Conservation (phyloP, 2,113 vertebrate species). For the Chelonoidis abingdonii region DNA sequence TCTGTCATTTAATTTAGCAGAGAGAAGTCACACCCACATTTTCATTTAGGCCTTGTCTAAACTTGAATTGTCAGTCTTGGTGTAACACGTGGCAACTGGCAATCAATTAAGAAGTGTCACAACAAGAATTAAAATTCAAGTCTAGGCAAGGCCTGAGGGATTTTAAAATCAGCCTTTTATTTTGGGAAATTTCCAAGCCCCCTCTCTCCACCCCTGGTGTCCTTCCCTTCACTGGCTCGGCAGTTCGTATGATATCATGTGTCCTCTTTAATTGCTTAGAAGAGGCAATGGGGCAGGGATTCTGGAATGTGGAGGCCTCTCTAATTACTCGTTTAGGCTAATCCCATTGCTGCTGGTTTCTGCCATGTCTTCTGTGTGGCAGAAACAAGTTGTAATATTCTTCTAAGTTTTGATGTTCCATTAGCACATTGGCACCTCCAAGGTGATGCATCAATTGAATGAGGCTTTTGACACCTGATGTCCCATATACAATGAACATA, state of each 20-base stretch:
- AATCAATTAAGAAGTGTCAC: slow-evolving; percentile 1
- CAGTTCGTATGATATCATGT: background rate
- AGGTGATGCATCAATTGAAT: background rate
- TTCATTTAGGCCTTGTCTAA: background rate
- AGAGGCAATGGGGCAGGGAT: background rate
- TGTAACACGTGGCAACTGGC: background rate
- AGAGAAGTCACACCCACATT: background rate
- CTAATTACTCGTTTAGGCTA: background rate
- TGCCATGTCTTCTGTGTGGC: background rate
- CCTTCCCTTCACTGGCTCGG: background rate
- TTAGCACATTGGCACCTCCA: background rate
- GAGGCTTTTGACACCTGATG: too few species aligned
- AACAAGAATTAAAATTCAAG: background rate
- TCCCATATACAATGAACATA: background rate
- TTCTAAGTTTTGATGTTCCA: background rate
- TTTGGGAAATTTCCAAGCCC: background rate
- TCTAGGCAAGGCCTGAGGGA: background rate
- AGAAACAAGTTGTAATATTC: rapidly evolving
- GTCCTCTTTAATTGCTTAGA: background rate
- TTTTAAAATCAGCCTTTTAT: background rate
- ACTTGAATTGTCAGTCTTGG: background rate
- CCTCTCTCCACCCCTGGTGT: background rate
- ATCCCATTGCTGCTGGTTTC: background rate
- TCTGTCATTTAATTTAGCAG: background rate
- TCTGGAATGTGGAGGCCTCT: background rate